Base-by-base conservation (phyloP, 1,140 invertebrate species). In the Caerostris extrusa region DNA sequence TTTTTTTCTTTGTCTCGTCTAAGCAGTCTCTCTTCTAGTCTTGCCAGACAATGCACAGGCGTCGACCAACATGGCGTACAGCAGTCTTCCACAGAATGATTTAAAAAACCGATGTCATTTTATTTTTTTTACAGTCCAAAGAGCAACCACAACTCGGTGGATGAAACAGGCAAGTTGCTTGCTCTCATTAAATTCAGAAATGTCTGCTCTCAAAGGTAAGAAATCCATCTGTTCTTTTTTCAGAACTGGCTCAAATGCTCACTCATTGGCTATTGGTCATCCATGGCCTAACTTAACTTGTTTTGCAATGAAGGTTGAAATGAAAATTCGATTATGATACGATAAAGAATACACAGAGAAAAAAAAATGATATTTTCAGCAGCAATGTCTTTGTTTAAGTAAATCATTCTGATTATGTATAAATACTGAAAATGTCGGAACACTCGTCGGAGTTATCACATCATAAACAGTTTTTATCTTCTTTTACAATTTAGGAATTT, bases 371-470 rank as follows among this genome's bases (percentile, higher is more conserved):
- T 50, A 77, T 77, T 14, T 34, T 34, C 34, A 34, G 34, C 8
- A 77, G 71, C 5, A 10, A 4, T 77, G 71, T 50, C 34, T 77
- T 77, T 50, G 10, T 77, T 34, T 77, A 77, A 77, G 71, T 77
- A 77, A 77, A 53, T 77, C 53, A 34, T 12, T 77, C 71, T 77
- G 71, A 77, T 77, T 53, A 77, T 77, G 71, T 77, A 77, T 77
- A 77, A 77, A 77, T 77, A 77, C 71, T 77, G 71, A 77, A 8
- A 77, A 10, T 34, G 53, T 77, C 34, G 19, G 71, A 53, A 53
- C 19, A 77, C 19, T 50, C 69, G 50, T 8, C 53, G 71, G 50
- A 50, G 71, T 77, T 34, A 50, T 77, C 34, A 50, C 34, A 77
- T 3, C 53, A 77, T 34, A 34, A 77, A 77, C 19, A 34, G 10